These are phyloP conservation scores for Onthophagus taurus DNA, from an alignment of 1,140 invertebrate genomes.

Conservation along the genomic window DNA sequence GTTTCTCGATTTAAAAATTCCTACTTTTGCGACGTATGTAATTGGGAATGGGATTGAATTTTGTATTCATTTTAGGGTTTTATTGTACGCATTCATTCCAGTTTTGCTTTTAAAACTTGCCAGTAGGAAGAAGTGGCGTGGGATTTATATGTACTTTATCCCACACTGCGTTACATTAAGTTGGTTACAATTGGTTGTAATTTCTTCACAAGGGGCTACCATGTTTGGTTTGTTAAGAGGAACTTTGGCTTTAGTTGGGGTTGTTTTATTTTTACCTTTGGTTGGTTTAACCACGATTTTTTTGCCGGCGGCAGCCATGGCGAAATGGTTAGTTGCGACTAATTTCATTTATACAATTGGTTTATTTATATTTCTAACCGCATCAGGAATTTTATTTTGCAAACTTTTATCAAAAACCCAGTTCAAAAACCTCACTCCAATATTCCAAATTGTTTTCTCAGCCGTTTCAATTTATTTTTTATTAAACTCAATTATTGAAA, in stretches of 20 bases:
- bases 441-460: slow-evolving; percentile 43
- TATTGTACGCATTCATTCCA: slow-evolving; percentile 69
- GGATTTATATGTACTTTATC: slow-evolving; percentile 64
- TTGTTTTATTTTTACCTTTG: slow-evolving; percentile 65
- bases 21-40: slow-evolving; percentile 70
- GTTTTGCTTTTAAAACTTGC: slow-evolving; percentile 64
- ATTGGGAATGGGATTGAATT: slow-evolving; percentile 75
- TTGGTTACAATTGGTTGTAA: slow-evolving; percentile 76
- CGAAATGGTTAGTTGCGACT: slow-evolving; percentile 57
- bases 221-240: slow-evolving; percentile 69
- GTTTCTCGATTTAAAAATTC: slow-evolving; percentile 67
- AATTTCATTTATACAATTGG: slow-evolving; percentile 50
- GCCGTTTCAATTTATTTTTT: slow-evolving; percentile 30
- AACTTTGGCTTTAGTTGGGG: slow-evolving; percentile 63
- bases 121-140: slow-evolving; percentile 60
- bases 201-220: slow-evolving; percentile 68
- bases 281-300: slow-evolving; percentile 64
- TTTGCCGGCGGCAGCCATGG: slow-evolving; percentile 59
- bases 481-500: slow-evolving; percentile 19
- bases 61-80: slow-evolving; percentile 63
- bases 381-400: slow-evolving; percentile 47
- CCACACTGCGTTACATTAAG: slow-evolving; percentile 79
- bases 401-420: slow-evolving; percentile 53
- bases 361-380: slow-evolving; percentile 45
- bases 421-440: slow-evolving; percentile 45